A percentile compares a stretch with the other conserved stretches of the same genome.
Conservation (phyloP, 2,113 vertebrate genomes). For the Sinocyclocheilus anophthalmus region DNA sequence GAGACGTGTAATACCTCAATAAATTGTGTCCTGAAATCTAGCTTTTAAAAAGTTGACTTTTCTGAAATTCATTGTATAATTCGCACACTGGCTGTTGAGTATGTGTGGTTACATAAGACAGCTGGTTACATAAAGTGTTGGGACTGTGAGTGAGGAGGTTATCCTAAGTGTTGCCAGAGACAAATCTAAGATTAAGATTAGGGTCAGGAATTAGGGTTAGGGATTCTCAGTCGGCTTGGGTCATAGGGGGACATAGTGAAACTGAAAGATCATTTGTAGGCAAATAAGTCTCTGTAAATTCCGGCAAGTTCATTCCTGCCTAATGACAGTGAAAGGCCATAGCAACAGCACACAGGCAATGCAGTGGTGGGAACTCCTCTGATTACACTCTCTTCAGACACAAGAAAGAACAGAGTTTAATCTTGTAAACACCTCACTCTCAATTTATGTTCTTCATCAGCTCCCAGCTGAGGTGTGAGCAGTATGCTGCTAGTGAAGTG, state of each 20-base stretch:
- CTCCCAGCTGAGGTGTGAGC: neutral
- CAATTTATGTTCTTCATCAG: neutral
- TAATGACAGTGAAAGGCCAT: constrained; percentile 18
- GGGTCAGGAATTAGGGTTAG: constrained; percentile 21
- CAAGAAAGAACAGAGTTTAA: neutral
- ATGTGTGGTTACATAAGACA: constrained; percentile 17
- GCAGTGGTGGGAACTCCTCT: neutral
- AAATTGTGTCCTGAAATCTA: neutral
- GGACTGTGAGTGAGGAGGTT: constrained; percentile 14
- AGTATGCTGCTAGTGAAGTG: neutral
- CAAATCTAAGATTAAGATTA: constrained; percentile 30
- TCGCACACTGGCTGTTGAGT: neutral
- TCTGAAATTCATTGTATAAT: neutral
- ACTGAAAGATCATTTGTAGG: neutral
- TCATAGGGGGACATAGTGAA: neutral
- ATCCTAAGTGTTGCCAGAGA: constrained; percentile 22
- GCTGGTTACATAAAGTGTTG: constrained; percentile 40
- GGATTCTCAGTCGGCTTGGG: constrained; percentile 4
- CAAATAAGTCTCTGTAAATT: no score
- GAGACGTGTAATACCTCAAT: neutral
- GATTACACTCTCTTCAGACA: neutral
- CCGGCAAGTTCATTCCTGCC: constrained; percentile 14
- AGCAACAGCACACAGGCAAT: constrained; percentile 17
- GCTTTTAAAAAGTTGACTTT: neutral
- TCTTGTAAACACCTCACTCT: neutral